Percentiles rank a stretch among this genome's conserved stretches.
Evolutionary conservation across 2,113 vertebrate genomes (phyloP).

Genomic region (Zeus faber): DNA sequence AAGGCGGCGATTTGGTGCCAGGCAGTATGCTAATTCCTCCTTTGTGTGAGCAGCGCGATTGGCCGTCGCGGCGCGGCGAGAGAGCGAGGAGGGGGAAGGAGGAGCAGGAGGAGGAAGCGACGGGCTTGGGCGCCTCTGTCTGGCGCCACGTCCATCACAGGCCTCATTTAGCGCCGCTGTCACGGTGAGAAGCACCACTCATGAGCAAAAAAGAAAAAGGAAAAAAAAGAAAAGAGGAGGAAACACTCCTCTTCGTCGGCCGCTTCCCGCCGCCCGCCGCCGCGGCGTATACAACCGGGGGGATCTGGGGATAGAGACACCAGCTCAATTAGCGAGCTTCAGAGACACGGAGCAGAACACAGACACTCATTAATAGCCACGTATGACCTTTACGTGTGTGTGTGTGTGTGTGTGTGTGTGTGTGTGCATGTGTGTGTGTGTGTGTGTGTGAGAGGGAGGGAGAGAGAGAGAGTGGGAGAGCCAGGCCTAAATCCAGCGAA

Average conservation of each 20-base stretch:
- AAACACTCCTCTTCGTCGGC: slow-evolving; percentile 22
- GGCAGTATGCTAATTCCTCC: slow-evolving; percentile 65
- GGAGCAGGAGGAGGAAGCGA: slow-evolving; percentile 25
- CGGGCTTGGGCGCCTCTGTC: slow-evolving; percentile 39
- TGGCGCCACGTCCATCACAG: slow-evolving; percentile 43
- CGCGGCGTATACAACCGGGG: slow-evolving; percentile 17
- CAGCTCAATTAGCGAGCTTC: slow-evolving; percentile 50
- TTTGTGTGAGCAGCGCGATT: slow-evolving; percentile 67
- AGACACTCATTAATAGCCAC: slow-evolving; percentile 52
- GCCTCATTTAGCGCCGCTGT: slow-evolving; percentile 46
- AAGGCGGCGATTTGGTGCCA: slow-evolving; percentile 64
- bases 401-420: not conserved
- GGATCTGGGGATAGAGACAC: slow-evolving; percentile 21
- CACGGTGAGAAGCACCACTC: slow-evolving; percentile 16
- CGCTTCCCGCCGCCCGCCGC: not conserved
- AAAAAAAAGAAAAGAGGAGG: slow-evolving; percentile 9
- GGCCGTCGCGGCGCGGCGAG: slow-evolving; percentile 37
- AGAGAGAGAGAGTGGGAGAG: slow-evolving; percentile 2
- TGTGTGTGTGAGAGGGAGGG: not conserved
- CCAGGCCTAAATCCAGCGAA: slow-evolving; percentile 26
- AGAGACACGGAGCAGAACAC: slow-evolving; percentile 33
- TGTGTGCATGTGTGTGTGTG: not conserved
- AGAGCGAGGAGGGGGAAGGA: slow-evolving; percentile 27
- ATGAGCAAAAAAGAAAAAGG: not conserved
- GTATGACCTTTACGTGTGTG: slow-evolving; percentile 53